Conservation (phyloP, 2,888 invertebrate species). For the Platycnemis pennipes region DNA sequence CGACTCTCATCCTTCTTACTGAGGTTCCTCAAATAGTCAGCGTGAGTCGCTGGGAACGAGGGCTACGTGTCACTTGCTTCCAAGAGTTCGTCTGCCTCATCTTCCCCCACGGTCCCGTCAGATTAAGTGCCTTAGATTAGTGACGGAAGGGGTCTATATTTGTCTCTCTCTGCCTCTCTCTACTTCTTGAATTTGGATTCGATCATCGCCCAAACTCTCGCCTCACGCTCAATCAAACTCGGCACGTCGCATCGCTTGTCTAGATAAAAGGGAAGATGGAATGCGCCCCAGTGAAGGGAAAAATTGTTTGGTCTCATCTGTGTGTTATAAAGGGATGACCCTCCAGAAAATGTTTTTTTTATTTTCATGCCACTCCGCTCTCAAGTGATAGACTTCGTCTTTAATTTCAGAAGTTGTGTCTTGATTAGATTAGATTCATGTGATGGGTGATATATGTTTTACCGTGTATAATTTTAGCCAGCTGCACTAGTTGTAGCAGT, state of each 20-base stretch:
- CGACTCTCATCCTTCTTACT: conserved; percentile 30
- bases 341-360: too few species aligned
- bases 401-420: too few species aligned
- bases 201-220: conserved; percentile 1
- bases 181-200: background rate
- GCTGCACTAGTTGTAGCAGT: too few species aligned
- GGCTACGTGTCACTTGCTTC: conserved; percentile 25
- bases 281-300: background rate
- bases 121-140: conserved; percentile 40
- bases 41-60: conserved; percentile 30
- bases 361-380: too few species aligned
- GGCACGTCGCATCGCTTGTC: background rate
- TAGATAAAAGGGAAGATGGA: background rate
- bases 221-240: conserved; percentile 6
- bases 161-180: background rate
- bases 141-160: conserved; percentile 44
- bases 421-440: too few species aligned
- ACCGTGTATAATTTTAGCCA: too few species aligned
- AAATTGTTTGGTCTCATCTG: too few species aligned
- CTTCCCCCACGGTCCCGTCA: background rate
- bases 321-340: too few species aligned
- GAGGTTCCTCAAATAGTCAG: conserved; percentile 47
- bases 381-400: too few species aligned
- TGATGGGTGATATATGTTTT: too few species aligned
- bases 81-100: conserved; percentile 22